Evolutionary conservation across 1,140 invertebrate genomes (phyloP), one percentile per base, ranked within the genome.

Genomic region (Aphelinus certus): DNA sequence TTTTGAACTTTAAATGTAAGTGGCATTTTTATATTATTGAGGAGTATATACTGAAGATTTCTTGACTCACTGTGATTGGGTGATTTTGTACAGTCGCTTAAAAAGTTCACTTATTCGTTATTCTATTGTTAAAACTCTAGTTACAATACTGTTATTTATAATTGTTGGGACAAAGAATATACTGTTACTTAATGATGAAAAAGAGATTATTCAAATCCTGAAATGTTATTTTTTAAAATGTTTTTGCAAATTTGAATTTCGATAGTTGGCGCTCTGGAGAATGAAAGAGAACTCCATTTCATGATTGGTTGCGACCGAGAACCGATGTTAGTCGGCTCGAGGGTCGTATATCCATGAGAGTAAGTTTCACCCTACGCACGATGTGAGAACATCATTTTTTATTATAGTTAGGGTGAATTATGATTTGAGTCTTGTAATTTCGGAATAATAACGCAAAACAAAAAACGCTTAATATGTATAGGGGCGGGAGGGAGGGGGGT

Each of bases 41-140:
- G 47, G 63, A 26, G 6, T n/a, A 3, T 53, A 60, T 46, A 53
- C 61, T 60, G 55, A 7, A 58, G 61, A 60, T 71, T 71, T 75
- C 62, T 75, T 75, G 73, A 3, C 62, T 75, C 55, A 58, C 61
- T 75, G 56, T 71, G 47, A 58, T 75, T 71, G 5, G 53, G 70
- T 75, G 65, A 58, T 71, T 75, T 71, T 75, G 62, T 75, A 71
- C 56, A 75, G 56, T 75, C 60, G 62, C 62, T 75, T 75, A 75
- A 66, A 5, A 60, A 64, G 55, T 60, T 70, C 62, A 65, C 55
- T 3, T 75, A 75, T 71, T 71, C 61, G 67, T 75, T 75, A 64
- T 65, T 64, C 55, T 71, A 75, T 60, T 65, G 73, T 71, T 70
- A 60, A 71, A 71, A 66, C 47, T 55, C 55, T 75, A 75, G 56